A percentile compares a stretch with the other conserved stretches of the same genome.
Evolutionary conservation across 1,140 invertebrate species (phyloP).

Genomic region (Anthonomus grandis): DNA sequence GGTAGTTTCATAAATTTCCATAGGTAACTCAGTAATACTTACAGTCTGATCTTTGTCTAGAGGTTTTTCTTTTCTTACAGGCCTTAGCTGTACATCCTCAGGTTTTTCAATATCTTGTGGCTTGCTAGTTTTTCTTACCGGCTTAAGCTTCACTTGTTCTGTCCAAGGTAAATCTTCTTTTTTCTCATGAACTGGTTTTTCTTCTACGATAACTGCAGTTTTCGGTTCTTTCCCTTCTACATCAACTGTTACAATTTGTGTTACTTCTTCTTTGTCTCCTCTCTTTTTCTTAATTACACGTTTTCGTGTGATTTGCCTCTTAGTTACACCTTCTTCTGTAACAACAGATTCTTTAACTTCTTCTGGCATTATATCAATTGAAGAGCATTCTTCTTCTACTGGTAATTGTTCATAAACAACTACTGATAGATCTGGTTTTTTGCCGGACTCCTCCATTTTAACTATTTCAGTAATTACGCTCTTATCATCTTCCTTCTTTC

Average conservation of each 20-base stretch:
- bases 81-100: conserved; percentile 39
- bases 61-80: conserved; percentile 31
- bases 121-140: conserved; percentile 44
- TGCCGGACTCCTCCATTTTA: conserved; percentile 41
- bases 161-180: conserved; percentile 51
- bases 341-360: conserved; percentile 42
- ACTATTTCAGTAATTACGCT: conserved; percentile 47
- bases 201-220: conserved; percentile 38
- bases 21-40: conserved; percentile 41
- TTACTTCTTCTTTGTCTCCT: conserved; percentile 49
- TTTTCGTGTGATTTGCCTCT: conserved; percentile 43
- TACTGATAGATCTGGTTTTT: conserved; percentile 38
- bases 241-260: conserved; percentile 51
- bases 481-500: conserved; percentile 44
- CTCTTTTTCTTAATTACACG: conserved; percentile 48
- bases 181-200: conserved; percentile 23
- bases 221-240: conserved; percentile 47
- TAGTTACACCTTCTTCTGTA: conserved; percentile 43
- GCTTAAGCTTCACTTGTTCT: conserved; percentile 49
- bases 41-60: conserved; percentile 38
- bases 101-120: conserved; percentile 43
- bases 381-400: conserved; percentile 32
- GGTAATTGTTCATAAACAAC: conserved; percentile 44
- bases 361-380: conserved; percentile 46
- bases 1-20: conserved; percentile 39